Conservation (phyloP, 2,797 vertebrate species). For the Spinibarbus caldwelli region DNA sequence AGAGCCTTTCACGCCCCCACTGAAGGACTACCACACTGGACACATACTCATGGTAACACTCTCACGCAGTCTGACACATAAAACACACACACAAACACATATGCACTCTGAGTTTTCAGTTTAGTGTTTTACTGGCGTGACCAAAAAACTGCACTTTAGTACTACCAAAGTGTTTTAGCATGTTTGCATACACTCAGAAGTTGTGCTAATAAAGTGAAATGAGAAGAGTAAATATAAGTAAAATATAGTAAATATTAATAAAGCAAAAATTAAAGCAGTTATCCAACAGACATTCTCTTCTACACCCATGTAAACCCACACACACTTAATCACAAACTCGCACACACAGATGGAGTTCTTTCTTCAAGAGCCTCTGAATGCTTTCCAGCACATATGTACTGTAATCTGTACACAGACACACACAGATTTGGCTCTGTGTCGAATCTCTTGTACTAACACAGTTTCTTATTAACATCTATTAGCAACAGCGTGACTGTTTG, state of each 20-base stretch:
- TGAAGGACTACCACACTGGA: constrained; percentile 50
- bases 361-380: neutral
- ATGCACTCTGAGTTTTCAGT: neutral
- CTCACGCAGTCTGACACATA: neutral
- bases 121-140: neutral
- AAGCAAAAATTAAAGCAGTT: neutral
- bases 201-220: neutral
- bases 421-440: neutral
- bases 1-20: constrained; percentile 38
- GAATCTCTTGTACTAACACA: neutral
- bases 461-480: constrained; percentile 41
- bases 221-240: neutral
- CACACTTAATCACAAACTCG: constrained; percentile 18
- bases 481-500: constrained; percentile 26
- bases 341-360: constrained; percentile 19
- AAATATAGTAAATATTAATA: neutral
- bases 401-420: constrained; percentile 27
- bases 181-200: neutral
- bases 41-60: neutral
- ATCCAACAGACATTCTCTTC: neutral
- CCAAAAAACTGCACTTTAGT: neutral
- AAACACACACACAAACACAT: neutral
- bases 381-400: constrained; percentile 17
- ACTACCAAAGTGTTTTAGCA: neutral
- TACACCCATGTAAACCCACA: constrained; percentile 8